Evolutionary conservation across 2,113 vertebrate genomes (phyloP).

Genomic region (Mesitornis unicolor): DNA sequence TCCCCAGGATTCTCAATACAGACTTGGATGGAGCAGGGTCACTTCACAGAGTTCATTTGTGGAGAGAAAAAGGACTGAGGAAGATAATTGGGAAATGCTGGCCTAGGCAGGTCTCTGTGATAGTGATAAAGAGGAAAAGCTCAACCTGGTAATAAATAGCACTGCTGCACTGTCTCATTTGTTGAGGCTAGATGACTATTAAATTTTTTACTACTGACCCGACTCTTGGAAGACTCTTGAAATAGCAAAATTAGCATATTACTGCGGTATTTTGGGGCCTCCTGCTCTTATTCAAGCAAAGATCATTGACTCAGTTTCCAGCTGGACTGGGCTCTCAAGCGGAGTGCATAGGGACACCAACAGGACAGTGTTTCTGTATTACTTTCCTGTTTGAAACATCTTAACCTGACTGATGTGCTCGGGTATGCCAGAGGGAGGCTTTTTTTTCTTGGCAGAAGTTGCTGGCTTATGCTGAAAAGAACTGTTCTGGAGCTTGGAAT

Average conservation of each 20-base stretch:
- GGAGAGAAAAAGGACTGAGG: neutral
- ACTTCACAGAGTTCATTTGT: neutral
- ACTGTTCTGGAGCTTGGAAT: neutral
- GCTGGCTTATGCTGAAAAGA: neutral
- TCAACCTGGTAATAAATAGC: neutral
- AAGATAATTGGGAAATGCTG: neutral
- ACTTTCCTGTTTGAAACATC: neutral
- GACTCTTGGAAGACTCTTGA: neutral
- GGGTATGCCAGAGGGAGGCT: neutral
- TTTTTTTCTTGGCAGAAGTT: neutral
- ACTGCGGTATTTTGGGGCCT: neutral
- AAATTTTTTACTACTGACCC: neutral
- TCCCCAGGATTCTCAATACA: no score
- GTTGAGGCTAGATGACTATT: neutral
- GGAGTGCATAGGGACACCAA: neutral
- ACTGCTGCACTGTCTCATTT: neutral
- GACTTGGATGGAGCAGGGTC: no score
- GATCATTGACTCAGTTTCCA: neutral
- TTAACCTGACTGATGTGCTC: neutral
- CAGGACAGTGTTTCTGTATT: neutral
- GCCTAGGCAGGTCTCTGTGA: neutral
- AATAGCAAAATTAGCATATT: neutral
- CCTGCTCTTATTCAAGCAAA: neutral
- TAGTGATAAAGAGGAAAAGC: neutral
- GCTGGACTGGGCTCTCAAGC: neutral